Evolutionary conservation across 2,113 vertebrate genomes (phyloP), one percentile per base, ranked within the genome.

Genomic region (Hippocampus zosterae): DNA sequence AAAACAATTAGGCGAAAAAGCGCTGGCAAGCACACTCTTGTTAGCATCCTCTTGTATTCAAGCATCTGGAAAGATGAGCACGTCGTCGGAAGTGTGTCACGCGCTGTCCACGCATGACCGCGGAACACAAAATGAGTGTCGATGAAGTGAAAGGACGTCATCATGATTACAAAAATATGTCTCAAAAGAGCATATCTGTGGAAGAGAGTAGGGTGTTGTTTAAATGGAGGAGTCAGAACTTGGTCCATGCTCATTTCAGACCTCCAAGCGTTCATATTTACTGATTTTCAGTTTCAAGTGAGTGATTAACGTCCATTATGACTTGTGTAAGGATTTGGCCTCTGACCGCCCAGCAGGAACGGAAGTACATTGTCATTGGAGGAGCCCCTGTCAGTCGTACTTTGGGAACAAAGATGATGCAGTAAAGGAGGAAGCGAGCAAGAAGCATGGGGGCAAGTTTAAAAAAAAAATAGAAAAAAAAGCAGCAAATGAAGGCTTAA

Each of bases 401-500:
- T 55, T 23, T 29, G n/a, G 44, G 9, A 25, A 61, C 23, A 74
- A 65, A 23, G 29, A 33, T 16, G 27, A 40, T 16, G 27, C 8
- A 59, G 16, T 37, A 42, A 50, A 27, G 19, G 67, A 63, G 18
- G 33, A 60, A 61, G 23, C 41, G 50, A 48, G 65, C 48, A 70
- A 29, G 50, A 78, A 61, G 41, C 29, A 52, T 53, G 61, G 64
- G 69, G 48, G 0, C 78, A 52, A 80, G 75, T 70, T 21, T 2
- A 7, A 2, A 61, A 37, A 37, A 9, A 7, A 2, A 61, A 37
- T 19, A 11, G 10, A 6, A 73, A 62, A 21, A 40, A 11, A 29
- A 29, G 3, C 29, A 29, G 29, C 0, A 37, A 72, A 62, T 67
- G 65, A 63, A 74, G 73, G 69, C 67, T 69, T 79, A 77, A 81